Percentiles rank a stretch among this genome's conserved stretches.
phyloP scores from a whole-genome alignment of 2,888 invertebrate species.

The Xestia xanthographa region DNA sequence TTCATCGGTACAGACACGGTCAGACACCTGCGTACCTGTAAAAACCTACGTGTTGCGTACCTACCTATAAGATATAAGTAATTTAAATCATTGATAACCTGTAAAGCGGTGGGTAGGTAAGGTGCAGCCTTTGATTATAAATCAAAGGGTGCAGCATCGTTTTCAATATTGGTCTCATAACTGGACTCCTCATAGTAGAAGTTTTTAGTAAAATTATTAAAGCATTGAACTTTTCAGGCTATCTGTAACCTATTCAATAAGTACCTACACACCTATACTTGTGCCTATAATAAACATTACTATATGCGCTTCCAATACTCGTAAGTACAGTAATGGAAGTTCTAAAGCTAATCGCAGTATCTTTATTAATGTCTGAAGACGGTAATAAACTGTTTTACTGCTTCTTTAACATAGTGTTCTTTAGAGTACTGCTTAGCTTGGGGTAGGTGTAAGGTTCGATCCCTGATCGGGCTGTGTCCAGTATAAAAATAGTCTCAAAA shows the following conservation, averaged over 20 bases:
- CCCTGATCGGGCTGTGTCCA: too few species aligned
- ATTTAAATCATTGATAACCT: too few species aligned
- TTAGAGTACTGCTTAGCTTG: background rate
- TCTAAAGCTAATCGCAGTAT: background rate
- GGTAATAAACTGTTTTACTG: background rate
- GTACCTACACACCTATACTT: background rate
- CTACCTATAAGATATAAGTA: background rate
- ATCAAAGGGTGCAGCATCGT: too few species aligned
- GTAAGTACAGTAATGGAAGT: background rate
- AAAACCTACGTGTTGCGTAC: too few species aligned
- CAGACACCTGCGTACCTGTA: background rate
- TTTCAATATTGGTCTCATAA: background rate
- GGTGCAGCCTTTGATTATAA: too few species aligned
- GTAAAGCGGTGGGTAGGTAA: background rate
- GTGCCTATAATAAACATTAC: background rate
- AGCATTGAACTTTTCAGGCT: background rate
- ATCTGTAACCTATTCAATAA: background rate
- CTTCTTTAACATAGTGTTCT: background rate
- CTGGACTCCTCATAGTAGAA: background rate
- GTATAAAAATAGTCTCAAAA: background rate
- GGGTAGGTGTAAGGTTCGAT: background rate
- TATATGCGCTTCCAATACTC: too few species aligned
- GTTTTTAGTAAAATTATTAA: background rate
- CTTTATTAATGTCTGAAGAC: background rate
- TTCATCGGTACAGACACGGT: background rate